Base-by-base conservation (phyloP, 1,140 invertebrate genomes). In the Ceratitis capitata region DNA sequence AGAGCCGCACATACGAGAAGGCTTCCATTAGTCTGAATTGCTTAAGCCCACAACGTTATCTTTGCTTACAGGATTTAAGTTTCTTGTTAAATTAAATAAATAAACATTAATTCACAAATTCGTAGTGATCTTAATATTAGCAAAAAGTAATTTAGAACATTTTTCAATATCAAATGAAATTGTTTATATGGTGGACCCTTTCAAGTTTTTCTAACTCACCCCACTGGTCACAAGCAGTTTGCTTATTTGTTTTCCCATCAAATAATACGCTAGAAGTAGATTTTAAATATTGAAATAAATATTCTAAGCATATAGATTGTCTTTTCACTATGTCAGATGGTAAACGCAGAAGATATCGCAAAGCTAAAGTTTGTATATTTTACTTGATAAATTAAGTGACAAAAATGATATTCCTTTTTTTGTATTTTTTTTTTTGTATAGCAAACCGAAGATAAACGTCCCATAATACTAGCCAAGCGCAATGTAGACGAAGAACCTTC, bases 381-480 rank as follows among this genome's bases (percentile, higher is more conserved):
- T 78, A n/a, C 3, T 14, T 26, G n/a, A n/a, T n/a, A n/a, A n/a
- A n/a, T n/a, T n/a, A n/a, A n/a, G n/a, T n/a, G n/a, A n/a, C n/a
- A n/a, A 51, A 47, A 26, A 23, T 42, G 45, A 19, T 56, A 6
- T 82, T 26, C n/a, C n/a, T n/a, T n/a, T n/a, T n/a, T n/a, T 7
- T 82, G n/a, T 9, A 51, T 47, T 49, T 61, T 3, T 2, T 42
- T 35, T 49, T 39, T 42, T 45, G 12, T 19, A 16, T 39, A 86
- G 84, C 69, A 78, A 78, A 32, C 69, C 5, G 86, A 87, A 10
- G 78, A 85, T 6, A 87, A 87, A 58, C 82, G 86, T 32, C 26
- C 86, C 3, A 64, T 87, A 47, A 85, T 86, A 53, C 58, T 87
- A 16, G 69, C 69, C 2, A 78, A 78, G 45, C 69, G 69, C 39